Evolutionary conservation across 2,113 vertebrate species (phyloP).

Genomic region (Microcebus murinus): DNA sequence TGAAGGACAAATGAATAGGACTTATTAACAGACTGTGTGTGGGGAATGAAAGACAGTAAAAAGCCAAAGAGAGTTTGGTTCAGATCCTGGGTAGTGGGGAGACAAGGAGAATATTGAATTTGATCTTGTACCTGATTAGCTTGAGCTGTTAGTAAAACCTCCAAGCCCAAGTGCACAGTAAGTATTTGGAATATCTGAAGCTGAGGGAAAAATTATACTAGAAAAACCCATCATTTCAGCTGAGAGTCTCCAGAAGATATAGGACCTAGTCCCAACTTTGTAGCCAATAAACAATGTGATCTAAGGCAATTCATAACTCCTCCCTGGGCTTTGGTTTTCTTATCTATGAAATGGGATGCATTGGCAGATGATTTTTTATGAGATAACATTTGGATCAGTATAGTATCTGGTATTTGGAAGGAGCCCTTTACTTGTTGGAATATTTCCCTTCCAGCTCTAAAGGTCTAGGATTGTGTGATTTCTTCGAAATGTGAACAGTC

Average conservation of each 20-base stretch:
- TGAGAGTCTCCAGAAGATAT: not conserved
- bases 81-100: not conserved
- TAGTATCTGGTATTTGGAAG: conserved; percentile 51
- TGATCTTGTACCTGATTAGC: conserved; percentile 16
- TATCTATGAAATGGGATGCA: conserved; percentile 10
- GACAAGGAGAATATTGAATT: not conserved
- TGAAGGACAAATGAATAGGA: conserved; percentile 33
- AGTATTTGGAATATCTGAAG: not conserved
- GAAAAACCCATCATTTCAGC: conserved; percentile 18
- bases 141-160: conserved; percentile 33
- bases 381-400: conserved; percentile 43
- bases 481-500: conserved; percentile 21
- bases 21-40: not conserved
- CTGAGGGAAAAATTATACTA: not conserved
- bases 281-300: not conserved
- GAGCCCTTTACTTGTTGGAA: conserved; percentile 23
- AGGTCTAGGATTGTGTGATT: conserved; percentile 35
- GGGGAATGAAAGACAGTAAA: not conserved
- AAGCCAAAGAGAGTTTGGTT: conserved; percentile 16
- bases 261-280: not conserved
- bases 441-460: conserved; percentile 49
- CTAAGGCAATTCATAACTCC: not conserved
- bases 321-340: not conserved
- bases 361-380: not conserved
- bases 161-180: not conserved